phyloP scores from a whole-genome alignment of 2,797 vertebrate species.

The Tapirus indicus region DNA sequence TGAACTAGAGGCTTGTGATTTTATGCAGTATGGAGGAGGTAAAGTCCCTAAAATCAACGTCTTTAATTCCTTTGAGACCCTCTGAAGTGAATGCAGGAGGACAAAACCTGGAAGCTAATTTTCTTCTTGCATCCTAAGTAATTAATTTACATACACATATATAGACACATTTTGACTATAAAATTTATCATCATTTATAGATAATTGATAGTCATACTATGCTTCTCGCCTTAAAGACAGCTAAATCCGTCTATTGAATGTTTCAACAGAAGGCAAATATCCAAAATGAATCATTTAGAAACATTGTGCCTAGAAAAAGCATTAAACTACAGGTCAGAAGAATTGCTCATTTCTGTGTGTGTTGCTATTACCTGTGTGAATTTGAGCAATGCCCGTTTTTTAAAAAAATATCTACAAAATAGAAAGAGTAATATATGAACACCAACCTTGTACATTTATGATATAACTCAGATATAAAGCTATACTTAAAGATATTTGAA shows the following conservation, averaged over 20 bases:
- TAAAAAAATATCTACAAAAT: neutral
- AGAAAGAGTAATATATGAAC: neutral
- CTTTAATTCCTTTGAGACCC: neutral
- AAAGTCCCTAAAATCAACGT: neutral
- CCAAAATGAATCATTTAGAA: neutral
- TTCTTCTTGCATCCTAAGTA: neutral
- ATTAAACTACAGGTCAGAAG: neutral
- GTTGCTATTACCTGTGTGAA: neutral
- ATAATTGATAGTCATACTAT: neutral
- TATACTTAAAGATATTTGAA: neutral
- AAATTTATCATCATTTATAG: neutral
- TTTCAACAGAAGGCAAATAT: conserved; percentile 3
- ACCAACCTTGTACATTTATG: neutral
- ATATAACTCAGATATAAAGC: neutral
- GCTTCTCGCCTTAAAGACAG: neutral
- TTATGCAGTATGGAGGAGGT: neutral
- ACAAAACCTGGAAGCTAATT: neutral
- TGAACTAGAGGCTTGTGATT: neutral
- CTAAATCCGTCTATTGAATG: neutral
- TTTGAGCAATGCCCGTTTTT: neutral
- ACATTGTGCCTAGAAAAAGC: neutral
- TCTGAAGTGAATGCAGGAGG: neutral
- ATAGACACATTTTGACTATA: neutral
- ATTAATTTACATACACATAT: neutral
- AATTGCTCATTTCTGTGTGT: neutral